Base-by-base conservation (phyloP, 2,888 invertebrate species). In the Entomobrya multifasciata region DNA sequence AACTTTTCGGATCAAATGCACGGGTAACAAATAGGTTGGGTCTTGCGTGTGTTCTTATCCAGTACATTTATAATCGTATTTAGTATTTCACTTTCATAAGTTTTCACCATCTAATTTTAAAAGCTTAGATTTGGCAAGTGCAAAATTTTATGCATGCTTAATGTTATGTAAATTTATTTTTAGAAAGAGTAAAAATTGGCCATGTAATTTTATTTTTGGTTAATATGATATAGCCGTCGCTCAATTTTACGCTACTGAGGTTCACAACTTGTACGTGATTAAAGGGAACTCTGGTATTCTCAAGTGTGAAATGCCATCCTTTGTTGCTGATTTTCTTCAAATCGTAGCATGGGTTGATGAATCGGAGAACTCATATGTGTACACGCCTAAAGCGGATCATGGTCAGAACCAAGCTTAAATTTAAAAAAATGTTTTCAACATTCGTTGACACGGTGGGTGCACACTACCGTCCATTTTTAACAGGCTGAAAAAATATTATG, bases 161-260 rank as follows among this genome's bases (percentile, higher is more conserved):
- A n/a, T n/a, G n/a, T n/a, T n/a, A n/a, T n/a, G n/a, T n/a, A n/a
- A n/a, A n/a, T n/a, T n/a, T n/a, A n/a, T n/a, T n/a, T n/a, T n/a
- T n/a, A n/a, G n/a, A n/a, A n/a, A n/a, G n/a, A n/a, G n/a, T n/a
- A n/a, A n/a, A n/a, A n/a, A n/a, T n/a, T n/a, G n/a, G n/a, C 25
- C 20, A 22, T 57, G 25, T 15, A 3, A 36, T 65, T 60, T 20
- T 55, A 47, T 57, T 15, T 49, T 8, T 52, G 49, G 27, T n/a
- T n/a, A n/a, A n/a, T n/a, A n/a, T n/a, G n/a, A 60, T 52, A 47
- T 83, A 97, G 97, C 97, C 92, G 97, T 97, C 86, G 96, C 96
- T 92, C 97, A 97, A 93, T 96, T 95, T 93, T 97, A 97, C 93
- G 96, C 96, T 93, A 96, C 96, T 49, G 97, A 97, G 93, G 97